Base-by-base conservation (phyloP, 2,888 invertebrate species). In the Yponomeuta malinellus region DNA sequence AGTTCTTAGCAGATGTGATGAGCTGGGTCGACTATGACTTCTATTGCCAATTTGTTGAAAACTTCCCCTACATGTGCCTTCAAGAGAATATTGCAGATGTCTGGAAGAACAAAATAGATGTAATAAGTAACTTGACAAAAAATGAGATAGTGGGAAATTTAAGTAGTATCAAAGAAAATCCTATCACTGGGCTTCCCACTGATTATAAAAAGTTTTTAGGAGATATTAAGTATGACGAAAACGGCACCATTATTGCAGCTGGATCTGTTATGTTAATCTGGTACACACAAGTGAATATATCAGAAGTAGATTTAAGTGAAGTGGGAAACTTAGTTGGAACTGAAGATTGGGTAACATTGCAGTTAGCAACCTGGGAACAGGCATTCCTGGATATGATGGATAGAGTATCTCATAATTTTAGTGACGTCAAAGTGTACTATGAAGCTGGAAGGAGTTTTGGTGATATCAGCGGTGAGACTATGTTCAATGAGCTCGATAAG, bases 401-500 rank as follows among this genome's bases (percentile, higher is more conserved):
- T 68, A 75, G 79, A 76, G 65, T 87, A 75, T 81, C 84, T 71
- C 76, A 78, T 72, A 84, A 81, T 77, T 77, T 76, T 75, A 85
- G 77, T 68, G 85, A 88, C 48, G 78, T 93, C 8, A 82, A 88
- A 65, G 75, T 94, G 52, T 94, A 89, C 80, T 95, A 94, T 83
- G 92, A 93, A 75, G 90, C 95, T 65, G 94, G 93, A 2, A 88
- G 95, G 84, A 95, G 96, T 84, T 96, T 95, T 86, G 96, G 95
- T n/a, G 96, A 96, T 80, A 93, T 95, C 52, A 96, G 95, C 81
- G 93, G 93, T 2, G 89, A 93, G 68, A 92, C 95, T 9, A 94
- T 96, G 93, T 95, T 96, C 81, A 93, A 95, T 83, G 97, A 97
- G 79, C 88, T 96, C 72, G 94, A 94, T 75, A 95, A 95, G 85